A percentile compares a stretch with the other conserved stretches of the same genome.
Evolutionary conservation across 2,797 vertebrate species (phyloP).

Genomic region (Bryconaethiops microstoma): DNA sequence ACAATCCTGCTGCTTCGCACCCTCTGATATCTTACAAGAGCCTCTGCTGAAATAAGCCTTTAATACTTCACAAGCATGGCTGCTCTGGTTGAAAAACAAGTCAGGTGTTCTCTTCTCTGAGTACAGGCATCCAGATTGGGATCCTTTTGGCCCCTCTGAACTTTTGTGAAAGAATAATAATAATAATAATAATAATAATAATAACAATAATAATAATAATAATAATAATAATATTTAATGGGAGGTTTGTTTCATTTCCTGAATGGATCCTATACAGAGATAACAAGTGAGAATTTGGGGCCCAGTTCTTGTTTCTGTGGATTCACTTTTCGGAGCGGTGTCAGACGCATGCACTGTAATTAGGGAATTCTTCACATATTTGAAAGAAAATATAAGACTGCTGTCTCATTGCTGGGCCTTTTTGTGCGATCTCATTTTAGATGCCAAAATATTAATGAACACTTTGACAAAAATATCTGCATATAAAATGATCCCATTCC

Average conservation of each 20-base stretch:
- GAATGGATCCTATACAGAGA: constrained; percentile 53
- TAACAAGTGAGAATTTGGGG: constrained; percentile 39
- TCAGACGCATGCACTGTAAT: constrained; percentile 51
- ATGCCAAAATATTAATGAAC: constrained; percentile 42
- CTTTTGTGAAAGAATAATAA: not conserved
- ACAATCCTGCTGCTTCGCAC: constrained; percentile 67
- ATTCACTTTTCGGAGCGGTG: constrained; percentile 35
- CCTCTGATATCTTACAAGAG: constrained; percentile 65
- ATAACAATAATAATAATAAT: not conserved
- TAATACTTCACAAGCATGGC: constrained; percentile 72
- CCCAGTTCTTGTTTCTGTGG: constrained; percentile 56
- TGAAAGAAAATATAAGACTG: constrained; percentile 40
- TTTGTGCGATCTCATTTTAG: constrained; percentile 36
- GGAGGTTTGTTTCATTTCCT: not conserved
- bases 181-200: constrained; percentile 46
- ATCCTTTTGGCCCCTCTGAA: not conserved
- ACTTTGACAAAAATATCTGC: constrained; percentile 28
- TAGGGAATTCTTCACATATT: constrained; percentile 59
- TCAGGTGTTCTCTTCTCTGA: constrained; percentile 64
- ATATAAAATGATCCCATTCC: not conserved
- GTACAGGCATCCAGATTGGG: not conserved
- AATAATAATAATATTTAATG: constrained; percentile 46
- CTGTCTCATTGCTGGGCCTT: constrained; percentile 49
- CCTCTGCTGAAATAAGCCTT: constrained; percentile 73
- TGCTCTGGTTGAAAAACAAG: constrained; percentile 71